These are phyloP conservation scores for Alosa alosa DNA, from an alignment of 2,113 vertebrate species.

Conservation along the genomic window DNA sequence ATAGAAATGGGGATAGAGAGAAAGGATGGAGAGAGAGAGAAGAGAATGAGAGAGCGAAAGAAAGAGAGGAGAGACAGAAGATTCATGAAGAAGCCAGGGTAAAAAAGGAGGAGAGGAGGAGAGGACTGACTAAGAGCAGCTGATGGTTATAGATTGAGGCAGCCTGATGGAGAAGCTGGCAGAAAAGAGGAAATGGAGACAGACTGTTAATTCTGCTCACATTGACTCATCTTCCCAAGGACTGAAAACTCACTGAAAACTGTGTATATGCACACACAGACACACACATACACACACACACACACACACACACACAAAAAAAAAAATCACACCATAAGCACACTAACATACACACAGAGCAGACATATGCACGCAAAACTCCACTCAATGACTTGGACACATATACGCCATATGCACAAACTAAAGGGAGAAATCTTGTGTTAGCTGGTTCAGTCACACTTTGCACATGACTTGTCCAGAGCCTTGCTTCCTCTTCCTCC, in stretches of 20 bases:
- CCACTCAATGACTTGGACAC: background rate
- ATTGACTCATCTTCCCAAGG: slow-evolving; percentile 38
- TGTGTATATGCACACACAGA: slow-evolving; percentile 25
- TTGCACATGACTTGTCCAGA: background rate
- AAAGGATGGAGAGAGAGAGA: background rate
- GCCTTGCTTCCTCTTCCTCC: background rate
- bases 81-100: slow-evolving; percentile 26
- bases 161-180: slow-evolving; percentile 2
- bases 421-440: background rate
- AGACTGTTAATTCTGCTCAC: slow-evolving; percentile 47
- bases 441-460: background rate
- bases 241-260: slow-evolving; percentile 58
- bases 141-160: slow-evolving; percentile 6
- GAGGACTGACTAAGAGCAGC: slow-evolving; percentile 45
- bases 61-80: slow-evolving; percentile 14
- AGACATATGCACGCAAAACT: slow-evolving; percentile 22
- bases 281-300: background rate
- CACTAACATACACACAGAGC: background rate
- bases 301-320: slow-evolving; percentile 22
- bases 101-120: slow-evolving; percentile 18
- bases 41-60: background rate
- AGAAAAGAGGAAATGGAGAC: slow-evolving; percentile 27
- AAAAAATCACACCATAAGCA: slow-evolving; percentile 7
- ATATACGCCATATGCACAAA: background rate
- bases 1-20: background rate